Evolutionary conservation across 2,113 vertebrate species (phyloP).

Genomic region (Ciconia stormi): DNA sequence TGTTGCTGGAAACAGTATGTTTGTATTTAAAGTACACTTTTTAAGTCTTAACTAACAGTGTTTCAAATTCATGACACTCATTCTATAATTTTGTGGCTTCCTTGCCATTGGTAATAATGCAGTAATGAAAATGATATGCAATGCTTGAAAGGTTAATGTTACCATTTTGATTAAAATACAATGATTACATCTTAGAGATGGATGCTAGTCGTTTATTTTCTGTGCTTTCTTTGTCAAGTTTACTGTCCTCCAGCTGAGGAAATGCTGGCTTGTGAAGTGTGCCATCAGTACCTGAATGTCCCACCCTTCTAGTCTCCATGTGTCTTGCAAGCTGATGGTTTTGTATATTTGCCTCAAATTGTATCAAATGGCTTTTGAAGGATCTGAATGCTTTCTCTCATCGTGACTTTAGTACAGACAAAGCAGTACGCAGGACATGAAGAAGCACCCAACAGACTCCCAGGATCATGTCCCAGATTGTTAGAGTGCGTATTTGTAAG

Average conservation of each 20-base stretch:
- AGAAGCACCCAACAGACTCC: not conserved
- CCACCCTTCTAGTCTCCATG: not conserved
- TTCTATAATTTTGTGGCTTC: not conserved
- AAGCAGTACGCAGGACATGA: not conserved
- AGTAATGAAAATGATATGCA: not conserved
- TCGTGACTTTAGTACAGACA: fast-evolving
- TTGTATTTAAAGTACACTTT: not conserved
- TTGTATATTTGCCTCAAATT: not conserved
- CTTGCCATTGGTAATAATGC: not conserved
- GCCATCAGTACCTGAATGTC: not conserved
- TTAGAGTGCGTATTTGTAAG: not conserved
- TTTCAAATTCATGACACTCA: not conserved
- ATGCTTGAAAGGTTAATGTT: not conserved
- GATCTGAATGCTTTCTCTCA: not conserved
- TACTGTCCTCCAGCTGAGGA: not conserved
- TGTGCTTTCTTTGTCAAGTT: not conserved
- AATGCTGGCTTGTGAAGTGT: not conserved
- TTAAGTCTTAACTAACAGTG: not conserved
- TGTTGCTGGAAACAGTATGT: not conserved
- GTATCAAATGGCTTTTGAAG: not conserved
- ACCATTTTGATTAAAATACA: slow-evolving; percentile 11
- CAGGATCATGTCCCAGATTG: not conserved
- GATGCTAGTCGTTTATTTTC: not conserved
- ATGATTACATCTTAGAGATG: not conserved
- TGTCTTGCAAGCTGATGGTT: not conserved